These are phyloP conservation scores for Colistium nudipinnis DNA, from an alignment of 2,113 vertebrate genomes.

Conservation along the genomic window DNA sequence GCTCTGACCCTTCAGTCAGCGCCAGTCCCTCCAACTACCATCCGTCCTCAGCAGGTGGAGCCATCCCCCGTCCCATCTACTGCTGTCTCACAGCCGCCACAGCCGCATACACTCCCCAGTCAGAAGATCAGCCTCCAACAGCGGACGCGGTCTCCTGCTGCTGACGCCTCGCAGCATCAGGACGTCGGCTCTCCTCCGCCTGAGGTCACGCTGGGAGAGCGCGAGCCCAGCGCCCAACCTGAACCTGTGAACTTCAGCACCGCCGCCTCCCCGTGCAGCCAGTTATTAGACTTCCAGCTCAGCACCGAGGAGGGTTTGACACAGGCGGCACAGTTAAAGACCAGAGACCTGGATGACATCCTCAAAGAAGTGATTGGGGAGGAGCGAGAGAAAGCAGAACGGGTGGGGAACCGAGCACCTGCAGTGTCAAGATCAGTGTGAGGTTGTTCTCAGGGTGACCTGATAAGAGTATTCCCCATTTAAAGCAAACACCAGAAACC, in stretches of 20 bases:
- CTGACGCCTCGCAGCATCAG: slow-evolving; percentile 7
- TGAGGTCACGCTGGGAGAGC: slow-evolving; percentile 50
- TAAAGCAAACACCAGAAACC: neutral
- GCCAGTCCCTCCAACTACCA: slow-evolving; percentile 40
- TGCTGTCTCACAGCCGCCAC: slow-evolving; percentile 13
- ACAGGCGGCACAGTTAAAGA: slow-evolving; percentile 20
- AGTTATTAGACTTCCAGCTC: slow-evolving; percentile 59
- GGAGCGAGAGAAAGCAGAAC: slow-evolving; percentile 60
- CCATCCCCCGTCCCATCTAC: slow-evolving; percentile 39
- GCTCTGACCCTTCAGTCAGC: slow-evolving; percentile 58
- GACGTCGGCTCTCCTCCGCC: slow-evolving; percentile 7
- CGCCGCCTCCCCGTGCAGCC: slow-evolving; percentile 32
- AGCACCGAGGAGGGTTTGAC: slow-evolving; percentile 45
- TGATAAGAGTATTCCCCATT: neutral
- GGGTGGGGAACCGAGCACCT: slow-evolving; percentile 34
- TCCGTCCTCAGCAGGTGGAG: slow-evolving; percentile 46
- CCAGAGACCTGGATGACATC: slow-evolving; percentile 69
- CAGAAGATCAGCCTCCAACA: slow-evolving; percentile 29
- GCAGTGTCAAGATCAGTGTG: slow-evolving; percentile 31
- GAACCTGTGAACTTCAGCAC: slow-evolving; percentile 59
- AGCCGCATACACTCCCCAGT: slow-evolving; percentile 8
- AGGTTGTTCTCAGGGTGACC: slow-evolving; percentile 59
- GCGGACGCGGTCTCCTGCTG: slow-evolving; percentile 22
- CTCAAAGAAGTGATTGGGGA: slow-evolving; percentile 71
- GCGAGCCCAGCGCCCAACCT: slow-evolving; percentile 59